Evolutionary conservation across 1,140 invertebrate genomes (phyloP).

Genomic region (Armadillidium nasatum): DNA sequence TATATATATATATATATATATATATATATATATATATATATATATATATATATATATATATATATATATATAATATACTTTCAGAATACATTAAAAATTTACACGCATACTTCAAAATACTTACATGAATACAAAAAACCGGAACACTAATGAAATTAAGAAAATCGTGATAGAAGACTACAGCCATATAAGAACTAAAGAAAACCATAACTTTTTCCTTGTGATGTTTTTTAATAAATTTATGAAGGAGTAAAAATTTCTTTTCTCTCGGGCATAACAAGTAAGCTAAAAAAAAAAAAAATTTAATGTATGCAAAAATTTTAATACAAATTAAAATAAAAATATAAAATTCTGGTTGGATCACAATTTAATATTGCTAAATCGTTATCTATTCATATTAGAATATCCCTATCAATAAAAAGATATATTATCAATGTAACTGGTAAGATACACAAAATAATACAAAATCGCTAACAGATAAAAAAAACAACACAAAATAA

Average conservation of each 20-base stretch:
- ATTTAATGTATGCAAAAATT: background rate
- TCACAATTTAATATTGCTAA: background rate
- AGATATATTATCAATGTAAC: background rate
- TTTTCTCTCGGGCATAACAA: conserved; percentile 95
- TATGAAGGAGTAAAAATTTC: conserved; percentile 93
- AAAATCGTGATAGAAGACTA: conserved; percentile 94
- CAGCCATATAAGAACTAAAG: conserved; percentile 95
- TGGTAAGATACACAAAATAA: background rate
- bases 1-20: too few relatives aligned
- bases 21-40: too few relatives aligned
- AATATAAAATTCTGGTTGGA: background rate
- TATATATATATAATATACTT: too few relatives aligned
- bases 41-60: too few relatives aligned
- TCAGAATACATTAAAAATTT: too few relatives aligned
- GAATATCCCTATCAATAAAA: background rate
- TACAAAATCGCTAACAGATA: background rate
- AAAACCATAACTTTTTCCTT: conserved; percentile 99
- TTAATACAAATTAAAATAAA: background rate
- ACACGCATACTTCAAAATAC: conserved; percentile 49
- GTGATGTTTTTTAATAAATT: conserved; percentile 94
- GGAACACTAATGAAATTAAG: conserved; percentile 97
- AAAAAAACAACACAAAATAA: too few relatives aligned
- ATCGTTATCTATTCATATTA: background rate
- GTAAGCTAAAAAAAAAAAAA: conserved; percentile 50
- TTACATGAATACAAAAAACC: conserved; percentile 94